Base-by-base conservation (phyloP, 2,797 vertebrate genomes). In the Lacerta viridis region DNA sequence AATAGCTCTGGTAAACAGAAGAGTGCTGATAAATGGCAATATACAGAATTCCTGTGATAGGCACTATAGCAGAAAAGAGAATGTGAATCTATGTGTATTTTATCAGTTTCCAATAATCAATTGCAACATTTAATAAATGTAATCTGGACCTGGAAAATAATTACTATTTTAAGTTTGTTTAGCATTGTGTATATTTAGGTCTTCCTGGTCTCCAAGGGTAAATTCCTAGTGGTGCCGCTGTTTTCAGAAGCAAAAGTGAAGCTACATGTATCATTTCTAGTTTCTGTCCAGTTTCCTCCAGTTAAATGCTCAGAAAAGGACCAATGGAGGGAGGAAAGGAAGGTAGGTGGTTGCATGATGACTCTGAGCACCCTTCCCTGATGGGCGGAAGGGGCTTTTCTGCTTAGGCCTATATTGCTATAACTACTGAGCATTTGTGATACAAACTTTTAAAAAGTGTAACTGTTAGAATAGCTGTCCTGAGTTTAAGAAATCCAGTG, bases 201-300 rank as follows among this genome's bases (percentile, higher is more conserved):
- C 61, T 66, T 83, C 29, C 23, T 36, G 69, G 59, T 61, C 23
- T 75, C 80, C 23, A 76, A 11, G 27, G n/a, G n/a, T n/a, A n/a
- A 68, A 20, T 77, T 77, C 72, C 61, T 25, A 76, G 5, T 29
- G 43, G 71, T 50, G 41, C 41, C 13, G 50, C 36, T 36, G 20
- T 43, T 83, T 82, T 77, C 59, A 46, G 68, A 82, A 68, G 59
- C n/a, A n/a, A n/a, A 86, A 27, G n/a, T 46, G 61, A 75, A 75
- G 36, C 59, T 66, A 18, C 41, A 13, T 83, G 33, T 50, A 88
- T 83, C 43, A 68, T 83, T 88, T 50, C 61, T 76, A 77, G 41
- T 87, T 59, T 78, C 74, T 68, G 36, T 86, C n/a, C n/a, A n/a
- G 71, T 36, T 25, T 55, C 41, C 76, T 87, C 39, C 7, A 82